A percentile compares a stretch with the other conserved stretches of the same genome.
These are phyloP conservation scores for Lethenteron reissneri DNA, from an alignment of 2,113 vertebrate species.

Conservation along the genomic window DNA sequence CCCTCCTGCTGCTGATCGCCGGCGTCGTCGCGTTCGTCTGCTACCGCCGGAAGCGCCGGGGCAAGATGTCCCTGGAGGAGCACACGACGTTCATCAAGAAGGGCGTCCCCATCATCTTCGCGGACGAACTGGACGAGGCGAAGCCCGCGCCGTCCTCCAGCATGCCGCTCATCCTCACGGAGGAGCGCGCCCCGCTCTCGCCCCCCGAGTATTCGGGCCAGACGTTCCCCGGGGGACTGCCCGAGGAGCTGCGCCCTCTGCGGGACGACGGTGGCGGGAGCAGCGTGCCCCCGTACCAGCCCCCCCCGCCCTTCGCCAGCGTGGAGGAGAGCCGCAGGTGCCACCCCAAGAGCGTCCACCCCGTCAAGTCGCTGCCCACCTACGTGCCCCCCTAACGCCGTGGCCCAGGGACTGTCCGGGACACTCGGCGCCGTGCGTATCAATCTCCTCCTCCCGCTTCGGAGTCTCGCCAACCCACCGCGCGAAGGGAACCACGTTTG, in stretches of 20 bases:
- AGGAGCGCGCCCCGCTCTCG: constrained; percentile 79
- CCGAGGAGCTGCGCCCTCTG: too few relatives aligned
- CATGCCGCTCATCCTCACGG: constrained; percentile 82
- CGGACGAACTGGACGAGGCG: constrained; percentile 77
- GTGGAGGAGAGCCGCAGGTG: not conserved
- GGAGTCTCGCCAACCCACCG: not conserved
- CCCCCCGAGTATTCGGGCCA: constrained; percentile 77
- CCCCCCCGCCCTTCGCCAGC: constrained; percentile 3
- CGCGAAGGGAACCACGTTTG: not conserved
- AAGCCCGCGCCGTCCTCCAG: constrained; percentile 82
- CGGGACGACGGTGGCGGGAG: too few relatives aligned
- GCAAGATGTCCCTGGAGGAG: constrained; percentile 80
- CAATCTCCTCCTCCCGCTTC: too few relatives aligned
- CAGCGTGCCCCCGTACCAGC: not conserved
- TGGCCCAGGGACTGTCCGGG: too few relatives aligned
- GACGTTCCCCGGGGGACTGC: constrained; percentile 35
- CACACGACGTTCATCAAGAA: constrained; percentile 96
- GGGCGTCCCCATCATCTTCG: constrained; percentile 86
- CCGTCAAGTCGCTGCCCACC: not conserved
- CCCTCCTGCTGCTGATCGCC: constrained; percentile 64
- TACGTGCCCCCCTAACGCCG: constrained; percentile 1
- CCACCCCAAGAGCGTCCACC: not conserved
- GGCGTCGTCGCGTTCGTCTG: constrained; percentile 90
- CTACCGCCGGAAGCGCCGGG: constrained; percentile 80
- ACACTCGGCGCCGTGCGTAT: too few relatives aligned